Conservation (phyloP, 2,113 vertebrate genomes). For the Microtus montanus region DNA sequence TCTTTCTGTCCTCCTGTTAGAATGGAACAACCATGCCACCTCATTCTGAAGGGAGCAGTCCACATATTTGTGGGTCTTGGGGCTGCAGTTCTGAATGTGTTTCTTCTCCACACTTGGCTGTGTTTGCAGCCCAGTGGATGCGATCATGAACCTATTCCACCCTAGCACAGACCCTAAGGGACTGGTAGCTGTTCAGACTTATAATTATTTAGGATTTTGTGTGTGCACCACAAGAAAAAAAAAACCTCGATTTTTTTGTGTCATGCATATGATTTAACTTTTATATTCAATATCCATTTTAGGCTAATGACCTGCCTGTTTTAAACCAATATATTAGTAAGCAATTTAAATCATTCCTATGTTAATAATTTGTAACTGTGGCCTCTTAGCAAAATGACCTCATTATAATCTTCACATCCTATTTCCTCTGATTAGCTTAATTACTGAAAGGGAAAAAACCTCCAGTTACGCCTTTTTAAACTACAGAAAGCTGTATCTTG, state of each 20-base stretch:
- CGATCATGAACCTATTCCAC: background rate
- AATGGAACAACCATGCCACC: background rate
- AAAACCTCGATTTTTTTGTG: slow-evolving; percentile 31
- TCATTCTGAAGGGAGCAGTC: slow-evolving; percentile 19
- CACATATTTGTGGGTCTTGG: background rate
- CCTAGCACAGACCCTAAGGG: background rate
- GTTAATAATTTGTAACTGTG: slow-evolving; percentile 76
- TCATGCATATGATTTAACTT: slow-evolving; percentile 54
- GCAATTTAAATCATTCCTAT: slow-evolving; percentile 67
- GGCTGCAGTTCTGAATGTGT: background rate
- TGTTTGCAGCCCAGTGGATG: background rate
- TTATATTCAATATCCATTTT: slow-evolving; percentile 61
- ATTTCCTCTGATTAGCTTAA: slow-evolving; percentile 78
- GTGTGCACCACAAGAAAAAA: background rate
- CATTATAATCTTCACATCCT: slow-evolving; percentile 73
- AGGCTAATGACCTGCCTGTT: slow-evolving; percentile 55
- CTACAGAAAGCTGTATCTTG: slow-evolving; percentile 67
- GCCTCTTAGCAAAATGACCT: slow-evolving; percentile 74
- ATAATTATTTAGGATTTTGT: background rate
- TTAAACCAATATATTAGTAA: slow-evolving; percentile 77
- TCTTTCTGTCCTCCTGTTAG: background rate
- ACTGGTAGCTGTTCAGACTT: background rate
- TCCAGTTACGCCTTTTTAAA: slow-evolving; percentile 73
- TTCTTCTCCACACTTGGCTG: slow-evolving; percentile 22
- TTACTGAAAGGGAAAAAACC: slow-evolving; percentile 64